Evolutionary conservation across 2,113 vertebrate species (phyloP).

Genomic region (Danio rerio): GRCz12tu NC_133194.1:5137501-5138000

Average conservation of each 20-base stretch:
- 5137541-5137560: too few relatives aligned
- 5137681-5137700: not conserved
- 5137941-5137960: too few relatives aligned
- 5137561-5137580: too few relatives aligned
- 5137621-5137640: too few relatives aligned
- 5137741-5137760: not conserved
- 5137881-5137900: not conserved
- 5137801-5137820: slow-evolving; percentile 19
- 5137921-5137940: too few relatives aligned
- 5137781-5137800: not conserved
- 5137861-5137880: slow-evolving; percentile 18
- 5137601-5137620: too few relatives aligned
- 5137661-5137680: not conserved
- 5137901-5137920: not conserved
- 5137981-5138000: too few relatives aligned
- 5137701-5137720: not conserved
- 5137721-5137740: not conserved
- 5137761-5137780: slow-evolving; percentile 10
- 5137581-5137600: too few relatives aligned
- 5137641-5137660: too few relatives aligned
- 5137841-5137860: not conserved
- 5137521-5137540: too few relatives aligned
- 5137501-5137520: too few relatives aligned
- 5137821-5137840: not conserved
- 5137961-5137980: too few relatives aligned